phyloP scores from a whole-genome alignment of 2,888 invertebrate species.

The Caenorhabditis drosophilae region DNA sequence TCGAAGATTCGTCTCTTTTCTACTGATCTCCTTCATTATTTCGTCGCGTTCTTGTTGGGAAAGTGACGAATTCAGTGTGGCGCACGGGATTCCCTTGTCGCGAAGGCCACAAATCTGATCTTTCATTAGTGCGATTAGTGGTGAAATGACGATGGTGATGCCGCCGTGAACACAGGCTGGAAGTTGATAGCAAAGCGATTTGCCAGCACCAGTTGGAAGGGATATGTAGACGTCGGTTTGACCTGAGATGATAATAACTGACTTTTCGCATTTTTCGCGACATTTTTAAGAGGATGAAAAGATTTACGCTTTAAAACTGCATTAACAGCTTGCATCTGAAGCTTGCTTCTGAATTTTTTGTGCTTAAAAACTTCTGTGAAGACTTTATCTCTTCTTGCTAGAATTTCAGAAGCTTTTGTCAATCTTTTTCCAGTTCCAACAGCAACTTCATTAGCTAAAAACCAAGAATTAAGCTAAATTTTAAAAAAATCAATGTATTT shows the following conservation, averaged over 20 bases:
- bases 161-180: slow-evolving; percentile 83
- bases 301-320: slow-evolving; percentile 47
- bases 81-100: slow-evolving; percentile 81
- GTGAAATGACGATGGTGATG: slow-evolving; percentile 91
- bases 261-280: no score
- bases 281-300: background rate
- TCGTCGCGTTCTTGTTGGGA: slow-evolving; percentile 79
- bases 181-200: slow-evolving; percentile 94
- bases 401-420: slow-evolving; percentile 30
- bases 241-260: no score
- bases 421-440: slow-evolving; percentile 21
- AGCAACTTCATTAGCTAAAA: slow-evolving; percentile 20
- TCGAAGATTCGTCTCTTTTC: slow-evolving; percentile 77
- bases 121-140: slow-evolving; percentile 89
- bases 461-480: no score
- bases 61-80: slow-evolving; percentile 91
- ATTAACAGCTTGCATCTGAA: slow-evolving; percentile 56
- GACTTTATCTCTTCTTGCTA: slow-evolving; percentile 35
- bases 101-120: slow-evolving; percentile 83
- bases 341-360: slow-evolving; percentile 51
- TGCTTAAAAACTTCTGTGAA: slow-evolving; percentile 52
- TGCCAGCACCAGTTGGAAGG: slow-evolving; percentile 96
- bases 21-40: slow-evolving; percentile 74
- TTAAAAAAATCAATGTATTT: no score
- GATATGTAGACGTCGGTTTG: slow-evolving; percentile 89